phyloP scores from a whole-genome alignment of 2,113 vertebrate species.

The Nanorana parkeri region DNA sequence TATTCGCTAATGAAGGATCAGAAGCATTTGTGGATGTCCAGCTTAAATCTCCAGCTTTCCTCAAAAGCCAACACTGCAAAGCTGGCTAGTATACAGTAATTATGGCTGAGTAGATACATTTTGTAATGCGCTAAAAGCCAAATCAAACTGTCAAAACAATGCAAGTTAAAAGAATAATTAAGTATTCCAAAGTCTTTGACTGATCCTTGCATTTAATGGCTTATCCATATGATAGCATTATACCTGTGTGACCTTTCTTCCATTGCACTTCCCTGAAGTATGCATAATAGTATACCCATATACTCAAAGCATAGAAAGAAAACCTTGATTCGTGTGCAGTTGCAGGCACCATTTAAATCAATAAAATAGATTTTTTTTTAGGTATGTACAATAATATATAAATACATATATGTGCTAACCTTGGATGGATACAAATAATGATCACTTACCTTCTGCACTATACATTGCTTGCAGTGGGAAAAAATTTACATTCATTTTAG shows the following conservation, averaged over 20 bases:
- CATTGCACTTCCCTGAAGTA: neutral
- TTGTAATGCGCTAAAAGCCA: constrained; percentile 1
- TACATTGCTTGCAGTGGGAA: too few relatives aligned
- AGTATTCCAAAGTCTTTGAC: constrained; percentile 7
- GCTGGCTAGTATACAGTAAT: neutral
- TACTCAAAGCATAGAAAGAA: neutral
- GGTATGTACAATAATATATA: neutral
- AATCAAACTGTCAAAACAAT: constrained; percentile 31
- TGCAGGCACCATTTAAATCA: neutral
- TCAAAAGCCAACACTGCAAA: neutral
- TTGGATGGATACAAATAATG: too few relatives aligned
- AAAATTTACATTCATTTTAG: too few relatives aligned
- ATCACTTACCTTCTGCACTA: too few relatives aligned
- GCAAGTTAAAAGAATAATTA: constrained; percentile 12
- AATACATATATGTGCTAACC: too few relatives aligned
- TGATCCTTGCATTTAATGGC: constrained; percentile 22
- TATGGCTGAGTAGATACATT: constrained; percentile 5
- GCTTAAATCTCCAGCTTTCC: too few relatives aligned
- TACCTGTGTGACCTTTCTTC: constrained; percentile 2
- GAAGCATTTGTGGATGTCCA: too few relatives aligned
- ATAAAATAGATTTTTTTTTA: neutral
- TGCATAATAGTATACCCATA: neutral
- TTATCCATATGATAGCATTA: neutral
- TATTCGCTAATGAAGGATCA: too few relatives aligned
- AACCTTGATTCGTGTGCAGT: neutral